A percentile compares a stretch with the other conserved stretches of the same genome.
Evolutionary conservation across 2,888 invertebrate species (phyloP).

Genomic region (Drosophila affinis): DNA sequence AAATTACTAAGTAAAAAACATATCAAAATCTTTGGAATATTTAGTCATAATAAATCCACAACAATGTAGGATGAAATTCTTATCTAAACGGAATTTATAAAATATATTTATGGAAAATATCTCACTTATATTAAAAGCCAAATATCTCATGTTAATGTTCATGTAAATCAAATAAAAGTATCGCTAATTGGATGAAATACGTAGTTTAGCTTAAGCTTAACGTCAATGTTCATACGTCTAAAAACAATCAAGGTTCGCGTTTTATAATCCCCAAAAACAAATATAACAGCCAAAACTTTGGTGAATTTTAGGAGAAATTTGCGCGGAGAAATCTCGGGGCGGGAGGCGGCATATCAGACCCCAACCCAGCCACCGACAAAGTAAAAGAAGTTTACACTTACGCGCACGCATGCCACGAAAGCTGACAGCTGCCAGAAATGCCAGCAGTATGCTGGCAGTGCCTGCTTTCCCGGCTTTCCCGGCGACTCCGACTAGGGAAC

Average conservation of each 20-base stretch:
- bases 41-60: background rate
- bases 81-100: no score
- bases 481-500: constrained; percentile 26
- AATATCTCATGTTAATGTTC: background rate
- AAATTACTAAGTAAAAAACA: no score
- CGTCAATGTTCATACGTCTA: background rate
- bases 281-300: background rate
- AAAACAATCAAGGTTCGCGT: background rate
- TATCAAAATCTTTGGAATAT: background rate
- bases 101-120: background rate
- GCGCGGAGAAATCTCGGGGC: background rate
- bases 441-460: constrained; percentile 60
- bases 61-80: background rate
- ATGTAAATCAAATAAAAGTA: background rate
- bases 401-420: constrained; percentile 66
- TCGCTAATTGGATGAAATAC: background rate
- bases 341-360: background rate
- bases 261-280: background rate
- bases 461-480: constrained; percentile 33
- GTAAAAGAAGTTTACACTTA: constrained; percentile 70
- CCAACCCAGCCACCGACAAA: constrained; percentile 24
- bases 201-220: background rate
- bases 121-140: no score
- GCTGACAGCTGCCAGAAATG: constrained; percentile 78
- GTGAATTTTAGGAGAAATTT: constrained; percentile 24